Conservation (phyloP, 2,797 vertebrate species). For the Bucorvus abyssinicus region DNA sequence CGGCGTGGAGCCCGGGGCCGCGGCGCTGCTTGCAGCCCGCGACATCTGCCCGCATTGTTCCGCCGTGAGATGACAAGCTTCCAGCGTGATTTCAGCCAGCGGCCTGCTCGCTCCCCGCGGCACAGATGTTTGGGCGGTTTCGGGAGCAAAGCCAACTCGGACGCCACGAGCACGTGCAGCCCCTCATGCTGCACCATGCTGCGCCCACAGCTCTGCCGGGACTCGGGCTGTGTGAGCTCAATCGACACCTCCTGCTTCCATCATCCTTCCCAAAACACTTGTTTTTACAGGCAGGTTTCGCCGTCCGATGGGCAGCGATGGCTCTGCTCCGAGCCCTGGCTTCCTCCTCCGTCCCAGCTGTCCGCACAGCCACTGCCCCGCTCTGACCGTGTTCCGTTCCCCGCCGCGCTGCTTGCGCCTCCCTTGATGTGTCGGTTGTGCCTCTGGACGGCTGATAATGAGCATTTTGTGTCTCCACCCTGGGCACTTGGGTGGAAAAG, state of each 20-base stretch:
- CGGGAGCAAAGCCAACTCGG: conserved; percentile 61
- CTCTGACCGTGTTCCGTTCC: neutral
- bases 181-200: neutral
- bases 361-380: accelerated
- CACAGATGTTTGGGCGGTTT: conserved; percentile 56
- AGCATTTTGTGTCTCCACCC: neutral
- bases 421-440: neutral
- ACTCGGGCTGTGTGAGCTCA: neutral
- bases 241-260: neutral
- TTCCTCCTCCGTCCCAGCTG: neutral
- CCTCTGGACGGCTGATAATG: neutral
- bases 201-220: neutral
- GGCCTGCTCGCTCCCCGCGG: conserved; percentile 16
- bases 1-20: conserved; percentile 10
- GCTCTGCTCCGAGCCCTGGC: neutral
- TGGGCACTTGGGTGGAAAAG: neutral
- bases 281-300: neutral
- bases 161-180: conserved; percentile 27
- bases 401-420: neutral
- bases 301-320: neutral
- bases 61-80: conserved; percentile 51
- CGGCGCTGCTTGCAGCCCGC: neutral
- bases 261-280: neutral
- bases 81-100: conserved; percentile 28
- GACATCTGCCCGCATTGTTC: conserved; percentile 25